Conservation (phyloP, 2,888 invertebrate genomes). For the Alitta virens region DNA sequence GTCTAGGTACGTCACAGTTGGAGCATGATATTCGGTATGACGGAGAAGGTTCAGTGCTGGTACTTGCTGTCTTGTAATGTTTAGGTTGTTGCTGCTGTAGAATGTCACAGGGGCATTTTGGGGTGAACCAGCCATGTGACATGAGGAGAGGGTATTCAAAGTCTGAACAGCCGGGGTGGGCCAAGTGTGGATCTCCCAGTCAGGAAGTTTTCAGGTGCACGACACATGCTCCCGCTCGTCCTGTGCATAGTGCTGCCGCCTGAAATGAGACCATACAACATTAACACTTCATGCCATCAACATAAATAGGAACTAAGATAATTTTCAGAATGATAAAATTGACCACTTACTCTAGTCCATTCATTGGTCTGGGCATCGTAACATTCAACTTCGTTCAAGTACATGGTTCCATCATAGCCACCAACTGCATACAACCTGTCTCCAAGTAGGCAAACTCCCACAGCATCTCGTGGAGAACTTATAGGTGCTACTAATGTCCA, state of each 20-base stretch:
- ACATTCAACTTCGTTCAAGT: conserved; percentile 77
- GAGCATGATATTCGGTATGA: neutral
- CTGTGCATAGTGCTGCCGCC: conserved; percentile 75
- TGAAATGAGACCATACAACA: conserved; percentile 57
- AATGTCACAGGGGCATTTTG: conserved; percentile 17
- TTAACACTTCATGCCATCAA: neutral
- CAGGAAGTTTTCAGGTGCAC: conserved; percentile 60
- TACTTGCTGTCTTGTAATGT: conserved; percentile 13
- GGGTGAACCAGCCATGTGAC: conserved; percentile 19
- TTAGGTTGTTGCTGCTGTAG: conserved; percentile 5
- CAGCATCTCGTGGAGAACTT: conserved; percentile 81
- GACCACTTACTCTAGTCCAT: conserved; percentile 60
- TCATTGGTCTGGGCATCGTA: conserved; percentile 72
- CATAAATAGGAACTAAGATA: too few relatives aligned
- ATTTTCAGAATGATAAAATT: too few relatives aligned
- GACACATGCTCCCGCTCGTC: conserved; percentile 85
- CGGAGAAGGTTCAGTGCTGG: conserved; percentile 11
- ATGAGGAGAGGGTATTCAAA: conserved; percentile 12
- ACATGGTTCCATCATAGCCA: conserved; percentile 87
- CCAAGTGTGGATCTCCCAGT: conserved; percentile 22
- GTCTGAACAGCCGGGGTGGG: conserved; percentile 11
- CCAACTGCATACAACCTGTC: conserved; percentile 80
- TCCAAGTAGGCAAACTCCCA: conserved; percentile 83
- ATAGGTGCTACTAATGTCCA: conserved; percentile 85
- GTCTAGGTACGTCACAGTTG: conserved; percentile 11